A percentile compares a stretch with the other conserved stretches of the same genome.
Conservation (phyloP, 2,113 vertebrate species). For the Manacus vitellinus region DNA sequence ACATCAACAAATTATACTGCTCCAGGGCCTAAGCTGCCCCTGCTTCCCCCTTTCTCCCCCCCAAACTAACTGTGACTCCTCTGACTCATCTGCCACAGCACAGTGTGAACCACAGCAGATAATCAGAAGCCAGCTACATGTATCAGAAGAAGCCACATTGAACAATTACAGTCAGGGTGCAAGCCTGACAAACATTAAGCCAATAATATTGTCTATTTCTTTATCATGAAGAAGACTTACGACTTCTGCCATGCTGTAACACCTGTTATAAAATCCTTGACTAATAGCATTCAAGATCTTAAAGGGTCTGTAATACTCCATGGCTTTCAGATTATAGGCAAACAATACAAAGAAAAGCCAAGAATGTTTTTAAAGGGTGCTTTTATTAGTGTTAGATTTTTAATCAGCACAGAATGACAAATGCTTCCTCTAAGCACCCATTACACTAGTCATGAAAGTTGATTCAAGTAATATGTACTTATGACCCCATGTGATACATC, state of each 20-base stretch:
- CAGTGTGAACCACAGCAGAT: neutral
- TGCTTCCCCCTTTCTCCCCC: accelerated
- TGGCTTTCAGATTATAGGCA: neutral
- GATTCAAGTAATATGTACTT: neutral
- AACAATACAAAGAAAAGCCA: neutral
- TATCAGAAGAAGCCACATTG: neutral
- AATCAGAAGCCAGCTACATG: neutral
- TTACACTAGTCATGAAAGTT: neutral
- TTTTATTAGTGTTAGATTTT: neutral
- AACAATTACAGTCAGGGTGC: neutral
- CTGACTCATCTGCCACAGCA: neutral
- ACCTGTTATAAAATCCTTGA: neutral
- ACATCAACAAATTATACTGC: neutral
- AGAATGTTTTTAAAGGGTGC: neutral
- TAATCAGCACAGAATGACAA: neutral
- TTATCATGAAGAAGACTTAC: neutral
- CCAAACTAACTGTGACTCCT: neutral
- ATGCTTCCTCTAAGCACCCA: neutral
- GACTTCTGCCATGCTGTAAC: neutral
- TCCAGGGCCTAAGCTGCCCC: neutral
- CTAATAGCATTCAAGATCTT: neutral
- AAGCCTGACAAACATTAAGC: neutral
- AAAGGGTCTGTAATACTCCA: neutral
- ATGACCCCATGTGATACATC: neutral
- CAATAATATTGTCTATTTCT: neutral